Conservation (phyloP, 2,888 invertebrate species). For the Chaetogeoica ovagalla region DNA sequence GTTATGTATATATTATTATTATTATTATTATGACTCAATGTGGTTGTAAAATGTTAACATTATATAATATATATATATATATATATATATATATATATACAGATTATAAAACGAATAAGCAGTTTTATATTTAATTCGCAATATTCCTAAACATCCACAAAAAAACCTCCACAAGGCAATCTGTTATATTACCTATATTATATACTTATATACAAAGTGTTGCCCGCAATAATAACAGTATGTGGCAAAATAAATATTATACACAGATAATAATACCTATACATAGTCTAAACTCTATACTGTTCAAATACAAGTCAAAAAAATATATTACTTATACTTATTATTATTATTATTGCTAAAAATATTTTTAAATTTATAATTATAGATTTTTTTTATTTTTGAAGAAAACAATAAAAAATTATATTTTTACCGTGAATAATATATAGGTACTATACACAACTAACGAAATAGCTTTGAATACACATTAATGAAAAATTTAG, state of each 20-base stretch:
- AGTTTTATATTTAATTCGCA: not conserved
- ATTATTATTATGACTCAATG: slow-evolving; percentile 29
- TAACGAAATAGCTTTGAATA: no score
- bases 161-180: slow-evolving; percentile 1
- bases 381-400: no score
- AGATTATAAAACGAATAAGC: not conserved
- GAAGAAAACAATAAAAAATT: no score
- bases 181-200: slow-evolving; percentile 9
- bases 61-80: not conserved
- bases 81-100: not conserved
- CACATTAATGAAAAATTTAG: no score
- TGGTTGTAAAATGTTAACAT: not conserved
- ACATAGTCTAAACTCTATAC: not conserved
- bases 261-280: not conserved
- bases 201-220: not conserved
- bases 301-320: not conserved
- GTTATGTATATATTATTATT: not conserved
- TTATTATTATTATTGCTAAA: no score
- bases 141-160: not conserved
- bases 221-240: slow-evolving; percentile 29
- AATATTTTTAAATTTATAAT: no score
- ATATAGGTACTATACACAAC: no score
- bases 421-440: no score
- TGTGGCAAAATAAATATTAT: not conserved
- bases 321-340: not conserved